Conservation (phyloP, 64 coral and sea anemone species). For the Hydrozoanthus tunicans region DNA sequence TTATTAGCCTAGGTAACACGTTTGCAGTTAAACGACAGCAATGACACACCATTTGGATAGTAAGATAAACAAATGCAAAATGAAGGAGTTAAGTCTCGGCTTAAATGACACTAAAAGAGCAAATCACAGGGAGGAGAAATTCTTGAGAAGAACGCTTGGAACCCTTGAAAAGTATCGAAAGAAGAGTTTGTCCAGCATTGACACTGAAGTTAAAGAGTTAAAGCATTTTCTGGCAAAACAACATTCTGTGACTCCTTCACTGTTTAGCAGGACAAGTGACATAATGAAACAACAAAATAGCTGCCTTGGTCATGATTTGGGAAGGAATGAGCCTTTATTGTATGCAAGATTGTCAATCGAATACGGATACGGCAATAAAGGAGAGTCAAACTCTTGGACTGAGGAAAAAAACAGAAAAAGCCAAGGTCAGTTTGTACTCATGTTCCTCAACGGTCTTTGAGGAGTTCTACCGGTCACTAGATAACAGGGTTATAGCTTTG, state of each 20-base stretch:
- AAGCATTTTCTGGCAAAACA: neutral
- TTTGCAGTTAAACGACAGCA: neutral
- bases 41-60: too few relatives aligned
- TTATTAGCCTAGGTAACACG: too few relatives aligned
- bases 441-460: too few relatives aligned
- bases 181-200: conserved; percentile 10
- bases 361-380: too few relatives aligned
- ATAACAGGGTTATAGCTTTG: too few relatives aligned
- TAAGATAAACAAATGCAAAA: neutral
- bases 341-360: too few relatives aligned
- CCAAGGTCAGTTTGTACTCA: too few relatives aligned
- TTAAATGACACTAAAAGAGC: neutral
- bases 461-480: too few relatives aligned
- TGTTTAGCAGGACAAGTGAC: neutral
- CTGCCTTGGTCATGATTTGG: too few relatives aligned
- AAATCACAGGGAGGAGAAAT: conserved; percentile 7
- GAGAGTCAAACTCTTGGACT: too few relatives aligned
- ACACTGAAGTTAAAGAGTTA: conserved; percentile 13
- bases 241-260: neutral
- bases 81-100: conserved; percentile 9
- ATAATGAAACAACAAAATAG: neutral
- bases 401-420: too few relatives aligned
- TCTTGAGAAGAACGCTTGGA: conserved; percentile 9
- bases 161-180: neutral
- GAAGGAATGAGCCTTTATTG: neutral